A percentile compares a stretch with the other conserved stretches of the same genome.
These are phyloP conservation scores for Todus mexicanus DNA, from an alignment of 2,797 vertebrate genomes.

Conservation along the genomic window DNA sequence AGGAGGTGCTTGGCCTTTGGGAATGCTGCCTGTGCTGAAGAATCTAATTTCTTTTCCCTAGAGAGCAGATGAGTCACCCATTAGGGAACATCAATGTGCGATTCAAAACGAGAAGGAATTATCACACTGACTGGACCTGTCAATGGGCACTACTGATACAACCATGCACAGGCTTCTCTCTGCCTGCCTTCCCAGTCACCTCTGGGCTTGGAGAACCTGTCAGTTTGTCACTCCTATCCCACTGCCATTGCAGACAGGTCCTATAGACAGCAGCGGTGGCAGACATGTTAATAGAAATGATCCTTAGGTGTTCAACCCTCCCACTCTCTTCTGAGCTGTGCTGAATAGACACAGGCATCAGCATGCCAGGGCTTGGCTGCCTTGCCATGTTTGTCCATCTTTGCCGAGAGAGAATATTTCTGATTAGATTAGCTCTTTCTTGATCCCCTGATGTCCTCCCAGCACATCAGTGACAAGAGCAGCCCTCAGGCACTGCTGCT, in stretches of 20 bases:
- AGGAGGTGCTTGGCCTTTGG: background rate
- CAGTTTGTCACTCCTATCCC: background rate
- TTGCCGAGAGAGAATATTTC: background rate
- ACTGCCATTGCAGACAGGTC: background rate
- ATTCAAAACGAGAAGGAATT: background rate
- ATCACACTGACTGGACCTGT: background rate
- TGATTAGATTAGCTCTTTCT: background rate
- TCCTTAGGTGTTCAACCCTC: background rate
- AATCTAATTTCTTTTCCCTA: background rate
- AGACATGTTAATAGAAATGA: background rate
- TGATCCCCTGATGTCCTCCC: background rate
- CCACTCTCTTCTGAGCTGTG: background rate
- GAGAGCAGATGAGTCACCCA: background rate
- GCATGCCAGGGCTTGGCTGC: background rate
- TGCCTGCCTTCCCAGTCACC: background rate
- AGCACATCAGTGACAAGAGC: background rate
- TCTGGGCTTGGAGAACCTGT: background rate
- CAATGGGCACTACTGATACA: background rate
- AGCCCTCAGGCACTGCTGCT: background rate
- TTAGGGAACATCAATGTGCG: background rate
- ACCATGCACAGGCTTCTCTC: rapidly evolving
- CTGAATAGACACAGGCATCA: background rate
- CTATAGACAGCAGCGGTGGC: background rate
- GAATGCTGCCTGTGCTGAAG: background rate
- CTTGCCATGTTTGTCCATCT: background rate